Evolutionary conservation across 2,797 vertebrate species (phyloP).

Genomic region (Okamejei kenojei): DNA sequence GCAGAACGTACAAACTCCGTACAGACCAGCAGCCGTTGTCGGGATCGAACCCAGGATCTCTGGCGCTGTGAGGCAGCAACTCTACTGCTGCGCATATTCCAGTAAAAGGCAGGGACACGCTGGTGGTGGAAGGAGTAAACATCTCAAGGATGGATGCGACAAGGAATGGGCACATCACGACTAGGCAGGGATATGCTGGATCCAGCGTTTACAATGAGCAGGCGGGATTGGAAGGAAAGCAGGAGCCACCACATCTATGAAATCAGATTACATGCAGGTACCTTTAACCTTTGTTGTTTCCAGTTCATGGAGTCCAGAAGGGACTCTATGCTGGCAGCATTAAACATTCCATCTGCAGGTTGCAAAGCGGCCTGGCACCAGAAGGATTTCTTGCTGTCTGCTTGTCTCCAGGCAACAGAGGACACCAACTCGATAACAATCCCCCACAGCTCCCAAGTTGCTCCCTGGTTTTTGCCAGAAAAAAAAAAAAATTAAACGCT

Average conservation of each 20-base stretch:
- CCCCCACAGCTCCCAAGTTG: not conserved
- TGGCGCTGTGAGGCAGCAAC: no score
- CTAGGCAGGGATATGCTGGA: not conserved
- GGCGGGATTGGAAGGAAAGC: not conserved
- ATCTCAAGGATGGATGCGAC: no score
- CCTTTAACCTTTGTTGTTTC: not conserved
- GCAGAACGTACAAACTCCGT: no score
- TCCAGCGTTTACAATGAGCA: not conserved
- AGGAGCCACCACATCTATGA: not conserved
- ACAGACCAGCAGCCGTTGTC: no score
- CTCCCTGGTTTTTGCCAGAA: not conserved
- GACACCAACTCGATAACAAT: not conserved
- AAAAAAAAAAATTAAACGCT: not conserved
- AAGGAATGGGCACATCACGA: not conserved
- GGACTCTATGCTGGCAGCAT: not conserved
- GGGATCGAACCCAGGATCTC: no score
- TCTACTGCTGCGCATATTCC: no score
- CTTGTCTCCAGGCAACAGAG: conserved; percentile 3
- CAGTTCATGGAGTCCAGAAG: not conserved
- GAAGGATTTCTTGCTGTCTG: conserved; percentile 7
- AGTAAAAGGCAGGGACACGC: no score
- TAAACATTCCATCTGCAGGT: not conserved
- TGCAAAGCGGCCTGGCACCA: not conserved
- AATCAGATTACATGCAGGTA: not conserved
- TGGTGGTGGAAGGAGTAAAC: no score